Conservation (phyloP, 2,888 invertebrate species). For the Pachymerium ferrugineum region DNA sequence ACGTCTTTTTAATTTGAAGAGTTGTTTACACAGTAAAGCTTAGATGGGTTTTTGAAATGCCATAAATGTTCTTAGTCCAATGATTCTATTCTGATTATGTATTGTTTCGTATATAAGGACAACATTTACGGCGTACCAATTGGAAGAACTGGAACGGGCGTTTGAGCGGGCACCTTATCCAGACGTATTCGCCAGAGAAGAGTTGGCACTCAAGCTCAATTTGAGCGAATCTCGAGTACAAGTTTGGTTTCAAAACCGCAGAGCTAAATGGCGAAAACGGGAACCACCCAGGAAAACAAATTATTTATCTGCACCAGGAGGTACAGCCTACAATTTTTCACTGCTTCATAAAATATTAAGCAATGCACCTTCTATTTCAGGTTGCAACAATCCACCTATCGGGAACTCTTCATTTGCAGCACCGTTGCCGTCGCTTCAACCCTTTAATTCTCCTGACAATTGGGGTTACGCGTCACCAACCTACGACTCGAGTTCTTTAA, state of each 20-base stretch:
- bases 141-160: conserved; percentile 87
- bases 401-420: conserved; percentile 31
- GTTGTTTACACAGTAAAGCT: too few relatives aligned
- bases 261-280: conserved; percentile 90
- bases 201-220: conserved; percentile 81
- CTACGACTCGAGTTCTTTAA: conserved; percentile 31
- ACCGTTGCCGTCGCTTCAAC: conserved; percentile 33
- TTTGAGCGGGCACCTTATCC: conserved; percentile 94
- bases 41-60: too few relatives aligned
- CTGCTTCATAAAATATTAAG: background rate
- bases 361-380: background rate
- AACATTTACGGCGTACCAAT: conserved; percentile 89
- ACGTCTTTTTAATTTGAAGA: background rate
- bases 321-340: background rate
- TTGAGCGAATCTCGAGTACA: conserved; percentile 67
- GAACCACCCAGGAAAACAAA: conserved; percentile 82
- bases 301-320: conserved; percentile 29
- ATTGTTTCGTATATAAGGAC: conserved; percentile 60
- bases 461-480: conserved; percentile 35
- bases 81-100: background rate
- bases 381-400: conserved; percentile 30
- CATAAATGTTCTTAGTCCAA: too few relatives aligned
- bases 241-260: conserved; percentile 84
- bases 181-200: conserved; percentile 91
- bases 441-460: conserved; percentile 34